Evolutionary conservation across 2,113 vertebrate species (phyloP), one percentile per base, ranked within the genome.

Genomic region (Apistogramma diplotaenia): DNA sequence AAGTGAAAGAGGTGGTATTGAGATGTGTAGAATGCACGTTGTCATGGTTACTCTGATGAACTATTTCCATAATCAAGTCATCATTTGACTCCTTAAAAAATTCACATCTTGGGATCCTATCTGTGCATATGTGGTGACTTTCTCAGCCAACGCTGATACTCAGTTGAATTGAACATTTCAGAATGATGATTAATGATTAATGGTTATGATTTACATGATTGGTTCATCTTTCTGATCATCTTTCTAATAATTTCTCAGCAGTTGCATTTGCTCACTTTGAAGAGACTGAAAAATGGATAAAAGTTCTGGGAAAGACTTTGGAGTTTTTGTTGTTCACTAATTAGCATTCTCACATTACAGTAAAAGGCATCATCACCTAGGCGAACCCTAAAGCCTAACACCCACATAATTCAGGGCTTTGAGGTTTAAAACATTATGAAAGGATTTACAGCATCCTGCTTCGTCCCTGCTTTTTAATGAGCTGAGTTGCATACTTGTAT

Each of bases 401-500:
- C n/a, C 56, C 25, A 18, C 19, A 29, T 18, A 54, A 10, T 65
- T 84, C 46, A 23, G 11, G 40, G 43, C 31, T 72, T 56, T 61
- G 29, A 21, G 18, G 23, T 72, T 57, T 61, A 46, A 76, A 84
- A 55, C 58, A 43, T 60, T 51, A 81, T 77, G 40, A 76, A 78
- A 73, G 76, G 11, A 71, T 74, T 85, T 33, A 67, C 56, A 81
- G n/a, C 51, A 65, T 59, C 46, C 61, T 58, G 65, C 19, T 67
- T 40, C 15, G 19, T 53, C 61, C 4, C 33, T 72, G 65, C 61
- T 84, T 89, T 83, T 90, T 75, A 91, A 91, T 88, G 15, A 78
- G 51, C 77, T 87, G 51, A 90, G 90, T 89, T 90, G 71, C 76
- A 25, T 88, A 51, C 10, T 58, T 83, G 65, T 79, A n/a, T n/a